Percentiles rank a stretch among this genome's conserved stretches.
These are phyloP conservation scores for Enteromius radiatus DNA, from an alignment of 2,797 vertebrate species.

Conservation along the genomic window DNA sequence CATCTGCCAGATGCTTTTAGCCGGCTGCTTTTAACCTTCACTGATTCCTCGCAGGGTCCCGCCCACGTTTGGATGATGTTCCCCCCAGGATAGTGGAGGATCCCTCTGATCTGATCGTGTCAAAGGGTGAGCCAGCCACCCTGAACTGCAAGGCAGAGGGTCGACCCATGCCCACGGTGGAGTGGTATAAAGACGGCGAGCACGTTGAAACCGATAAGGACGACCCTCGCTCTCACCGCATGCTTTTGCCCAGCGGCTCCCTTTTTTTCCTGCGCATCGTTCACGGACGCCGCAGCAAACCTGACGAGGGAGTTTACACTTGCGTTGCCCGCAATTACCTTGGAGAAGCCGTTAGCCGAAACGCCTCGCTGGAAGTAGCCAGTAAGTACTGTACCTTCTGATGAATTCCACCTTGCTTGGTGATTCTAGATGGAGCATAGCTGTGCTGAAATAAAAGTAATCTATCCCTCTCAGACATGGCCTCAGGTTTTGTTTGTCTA, in stretches of 20 bases:
- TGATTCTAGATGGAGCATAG: conserved; percentile 23
- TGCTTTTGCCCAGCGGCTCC: conserved; percentile 91
- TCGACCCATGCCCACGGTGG: conserved; percentile 83
- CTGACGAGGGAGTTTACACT: conserved; percentile 91
- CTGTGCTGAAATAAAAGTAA: conserved; percentile 23
- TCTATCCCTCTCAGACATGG: conserved; percentile 36
- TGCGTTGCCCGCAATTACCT: conserved; percentile 94
- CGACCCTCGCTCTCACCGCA: conserved; percentile 93
- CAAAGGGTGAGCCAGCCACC: conserved; percentile 91
- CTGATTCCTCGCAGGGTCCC: conserved; percentile 77
- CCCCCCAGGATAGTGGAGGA: conserved; percentile 90
- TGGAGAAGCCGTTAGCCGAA: conserved; percentile 88
- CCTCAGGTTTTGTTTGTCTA: conserved; percentile 35
- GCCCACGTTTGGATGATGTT: conserved; percentile 81
- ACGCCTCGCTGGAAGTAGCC: conserved; percentile 92
- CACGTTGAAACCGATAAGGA: conserved; percentile 91
- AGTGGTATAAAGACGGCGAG: conserved; percentile 96
- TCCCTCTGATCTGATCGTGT: conserved; percentile 90
- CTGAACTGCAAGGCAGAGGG: conserved; percentile 94
- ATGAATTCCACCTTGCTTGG: conserved; percentile 32
- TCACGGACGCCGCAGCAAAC: conserved; percentile 89
- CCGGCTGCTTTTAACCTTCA: conserved; percentile 23
- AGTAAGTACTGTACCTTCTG: conserved; percentile 78
- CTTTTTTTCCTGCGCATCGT: conserved; percentile 96
- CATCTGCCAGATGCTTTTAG: not conserved